Base-by-base conservation (phyloP, 2,113 vertebrate genomes). In the Odocoileus virginianus region DNA sequence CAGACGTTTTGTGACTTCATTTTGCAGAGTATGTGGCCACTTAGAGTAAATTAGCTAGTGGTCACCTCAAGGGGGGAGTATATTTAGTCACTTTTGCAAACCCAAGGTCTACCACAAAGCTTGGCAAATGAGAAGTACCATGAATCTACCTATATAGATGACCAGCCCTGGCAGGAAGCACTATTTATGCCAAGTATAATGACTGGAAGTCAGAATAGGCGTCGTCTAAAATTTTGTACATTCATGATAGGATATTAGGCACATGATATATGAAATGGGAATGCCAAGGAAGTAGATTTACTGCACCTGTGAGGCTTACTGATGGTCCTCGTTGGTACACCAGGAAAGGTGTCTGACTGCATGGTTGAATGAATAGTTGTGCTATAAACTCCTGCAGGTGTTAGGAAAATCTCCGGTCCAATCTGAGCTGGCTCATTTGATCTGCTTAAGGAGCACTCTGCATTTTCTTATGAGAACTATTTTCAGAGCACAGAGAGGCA, bases 401-500 rank as follows among this genome's bases (percentile, higher is more conserved):
- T 57, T n/a, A 43, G 87, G 45, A 87, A 94, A 64, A 89, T 4
- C 36, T 0, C 28, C 3, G 7, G 16, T 25, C 43, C 23, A 40
- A 14, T 23, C 13, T 79, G 71, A 43, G 50, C 7, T 17, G 30
- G n/a, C 43, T 40, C 14, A 16, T n/a, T 87, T 58, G 58, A 89
- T 60, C 89, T 50, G 23, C 57, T 83, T 52, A 57, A 94, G 79
- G 74, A 97, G 81, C 16, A 8, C 40, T 81, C 50, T 54, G 6
- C 54, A 36, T 67, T 92, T 94, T 83, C 79, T 90, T 27, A 2
- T n/a, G 54, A 91, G 74, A 92, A 54, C n/a, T 43, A 12, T 45
- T 82, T 89, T 50, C 52, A 84, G 64, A 95, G 57, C 79, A 71
- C 47, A 93, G 45, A 76, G 40, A 84, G 28, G 33, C 27, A 67